Base-by-base conservation (phyloP, 2,888 invertebrate genomes). In the Coleophora deauratella region DNA sequence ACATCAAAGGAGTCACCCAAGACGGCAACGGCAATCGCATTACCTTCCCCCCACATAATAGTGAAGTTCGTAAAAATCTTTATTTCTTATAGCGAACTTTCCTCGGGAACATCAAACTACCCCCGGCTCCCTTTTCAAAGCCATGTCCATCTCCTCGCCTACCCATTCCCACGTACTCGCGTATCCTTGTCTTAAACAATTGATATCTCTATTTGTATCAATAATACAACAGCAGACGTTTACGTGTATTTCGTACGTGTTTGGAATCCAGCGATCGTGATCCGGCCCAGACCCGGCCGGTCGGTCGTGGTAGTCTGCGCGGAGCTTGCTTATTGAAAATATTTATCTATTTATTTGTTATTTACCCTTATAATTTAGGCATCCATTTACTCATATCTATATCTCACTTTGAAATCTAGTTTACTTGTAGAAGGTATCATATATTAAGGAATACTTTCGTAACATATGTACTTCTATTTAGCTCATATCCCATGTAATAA, bases 121-220 rank as follows among this genome's bases (percentile, higher is more conserved):
- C 8, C 14, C 13, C 34, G 9, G 9, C 14, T 12, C 13, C 14
- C 13, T 10, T 9, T 13, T 21, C 21, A 21, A 21, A 21, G 21
- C 21, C 3, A 21, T 21, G 21, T 21, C 21, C 21, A 21, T 33
- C 7, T 3, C 21, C 21, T 21, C 21, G 21, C 31, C 31, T n/a
- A 11, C 31, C 67, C 69, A 73, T 74, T 71, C 72, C 66, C 76
- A 74, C 74, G 57, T 57, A 62, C 70, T 69, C 71, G 72, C 76
- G 74, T 68, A 64, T 68, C 63, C 73, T 67, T 79, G 81, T 81
- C 78, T 75, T 65, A 76, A 84, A 81, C 84, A 84, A 84, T 84
- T 81, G 82, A 79, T 82, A 82, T 80, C 73, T 81, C 80, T 80
- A 81, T 84, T 84, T 85, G 84, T 85, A 85, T 82, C 84, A 84